Evolutionary conservation across 2,797 vertebrate genomes (phyloP).

Genomic region (Anomalospiza imberbis): DNA sequence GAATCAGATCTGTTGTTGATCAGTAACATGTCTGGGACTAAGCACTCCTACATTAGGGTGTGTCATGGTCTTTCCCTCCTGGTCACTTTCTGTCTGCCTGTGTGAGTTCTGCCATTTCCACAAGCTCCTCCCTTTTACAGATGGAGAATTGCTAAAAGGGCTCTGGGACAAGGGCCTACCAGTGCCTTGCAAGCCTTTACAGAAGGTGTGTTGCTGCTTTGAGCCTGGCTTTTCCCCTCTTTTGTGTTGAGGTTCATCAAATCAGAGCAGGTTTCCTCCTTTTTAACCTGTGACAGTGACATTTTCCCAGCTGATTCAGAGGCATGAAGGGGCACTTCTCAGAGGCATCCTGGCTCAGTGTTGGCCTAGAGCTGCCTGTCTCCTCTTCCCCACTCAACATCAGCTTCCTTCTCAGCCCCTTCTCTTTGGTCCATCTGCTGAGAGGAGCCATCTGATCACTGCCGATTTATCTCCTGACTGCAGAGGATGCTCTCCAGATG

Average conservation of each 20-base stretch:
- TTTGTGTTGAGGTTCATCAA: neutral
- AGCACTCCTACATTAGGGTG: neutral
- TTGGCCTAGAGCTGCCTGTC: neutral
- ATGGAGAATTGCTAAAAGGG: neutral
- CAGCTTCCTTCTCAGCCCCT: neutral
- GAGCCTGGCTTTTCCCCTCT: neutral
- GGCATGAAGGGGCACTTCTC: neutral
- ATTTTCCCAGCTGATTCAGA: neutral
- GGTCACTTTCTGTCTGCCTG: neutral
- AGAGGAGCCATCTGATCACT: neutral
- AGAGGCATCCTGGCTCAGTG: rapidly evolving
- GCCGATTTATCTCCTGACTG: neutral
- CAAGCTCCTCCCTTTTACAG: neutral
- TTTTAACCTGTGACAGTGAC: neutral
- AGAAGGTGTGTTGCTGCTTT: neutral
- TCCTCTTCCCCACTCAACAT: neutral
- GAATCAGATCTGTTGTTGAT: neutral
- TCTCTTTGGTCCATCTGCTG: neutral
- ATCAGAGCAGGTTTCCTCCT: neutral
- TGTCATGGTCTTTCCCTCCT: neutral
- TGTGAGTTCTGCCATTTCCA: neutral
- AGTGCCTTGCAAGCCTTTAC: neutral
- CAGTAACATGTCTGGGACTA: rapidly evolving
- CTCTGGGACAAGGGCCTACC: neutral
- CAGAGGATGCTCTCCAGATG: rapidly evolving